Percentiles rank a stretch among this genome's conserved stretches.
Evolutionary conservation across 2,113 vertebrate genomes (phyloP).

Genomic region (Carollia perspicillata): DNA sequence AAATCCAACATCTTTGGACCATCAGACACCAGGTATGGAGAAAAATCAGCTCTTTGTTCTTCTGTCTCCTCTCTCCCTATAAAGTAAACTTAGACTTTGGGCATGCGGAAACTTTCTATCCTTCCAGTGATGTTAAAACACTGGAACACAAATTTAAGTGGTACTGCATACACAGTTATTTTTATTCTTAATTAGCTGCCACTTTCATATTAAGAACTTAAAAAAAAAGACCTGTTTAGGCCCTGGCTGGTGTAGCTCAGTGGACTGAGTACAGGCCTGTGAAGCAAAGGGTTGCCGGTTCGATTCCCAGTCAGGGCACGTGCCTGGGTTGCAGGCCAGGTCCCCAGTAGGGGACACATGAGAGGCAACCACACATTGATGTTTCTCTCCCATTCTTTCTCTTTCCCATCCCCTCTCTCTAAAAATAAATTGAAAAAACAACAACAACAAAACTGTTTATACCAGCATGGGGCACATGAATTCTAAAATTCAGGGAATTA

Average conservation of each 20-base stretch:
- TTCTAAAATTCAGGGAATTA: slow-evolving; percentile 18
- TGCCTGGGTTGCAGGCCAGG: too few relatives aligned
- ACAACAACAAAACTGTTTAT: neutral
- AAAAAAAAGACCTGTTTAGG: too few relatives aligned
- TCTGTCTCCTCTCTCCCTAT: neutral
- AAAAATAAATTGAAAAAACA: too few relatives aligned
- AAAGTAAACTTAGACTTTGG: slow-evolving; percentile 22
- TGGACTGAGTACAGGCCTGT: too few relatives aligned
- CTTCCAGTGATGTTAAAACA: neutral
- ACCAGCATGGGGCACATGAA: neutral
- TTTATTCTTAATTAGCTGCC: slow-evolving; percentile 45
- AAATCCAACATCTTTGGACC: slow-evolving; percentile 9
- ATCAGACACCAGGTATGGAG: neutral
- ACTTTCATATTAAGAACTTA: neutral
- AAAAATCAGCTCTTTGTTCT: slow-evolving; percentile 49
- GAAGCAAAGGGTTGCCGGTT: too few relatives aligned
- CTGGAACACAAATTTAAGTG: neutral
- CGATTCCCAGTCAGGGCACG: too few relatives aligned
- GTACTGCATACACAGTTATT: neutral
- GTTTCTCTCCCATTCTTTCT: too few relatives aligned
- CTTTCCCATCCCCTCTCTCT: too few relatives aligned
- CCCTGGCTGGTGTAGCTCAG: too few relatives aligned
- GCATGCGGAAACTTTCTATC: slow-evolving; percentile 31
- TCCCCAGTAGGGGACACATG: too few relatives aligned
- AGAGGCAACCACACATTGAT: too few relatives aligned